These are phyloP conservation scores for Pocillopora meandrina DNA, from an alignment of 92 coral and sea anemone species.

Conservation along the genomic window DNA sequence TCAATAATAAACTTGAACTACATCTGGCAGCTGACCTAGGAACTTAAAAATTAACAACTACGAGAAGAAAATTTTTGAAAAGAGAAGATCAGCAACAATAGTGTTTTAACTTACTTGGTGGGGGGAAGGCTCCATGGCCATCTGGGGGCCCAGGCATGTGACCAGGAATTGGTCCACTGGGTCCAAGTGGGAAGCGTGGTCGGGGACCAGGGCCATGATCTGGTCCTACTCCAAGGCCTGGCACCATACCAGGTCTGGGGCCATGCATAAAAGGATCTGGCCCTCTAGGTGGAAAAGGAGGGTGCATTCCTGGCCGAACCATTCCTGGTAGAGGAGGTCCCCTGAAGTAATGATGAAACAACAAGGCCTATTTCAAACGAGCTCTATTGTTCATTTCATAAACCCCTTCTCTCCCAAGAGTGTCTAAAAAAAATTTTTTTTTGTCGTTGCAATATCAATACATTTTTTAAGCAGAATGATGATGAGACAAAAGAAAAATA, in stretches of 20 bases:
- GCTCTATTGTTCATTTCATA: no score
- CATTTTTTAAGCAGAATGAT: no score
- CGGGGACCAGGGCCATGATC: constrained; percentile 55
- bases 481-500: no score
- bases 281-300: constrained; percentile 36
- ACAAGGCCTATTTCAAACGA: neutral
- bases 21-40: no score
- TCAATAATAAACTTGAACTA: no score
- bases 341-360: constrained; percentile 7
- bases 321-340: constrained; percentile 39
- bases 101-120: constrained; percentile 45
- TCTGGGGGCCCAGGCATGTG: constrained; percentile 69
- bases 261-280: constrained; percentile 57
- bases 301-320: constrained; percentile 45
- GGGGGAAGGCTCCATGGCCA: constrained; percentile 30
- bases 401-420: no score
- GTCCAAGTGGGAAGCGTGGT: constrained; percentile 44
- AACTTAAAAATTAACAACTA: neutral
- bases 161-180: constrained; percentile 53
- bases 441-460: no score
- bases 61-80: neutral
- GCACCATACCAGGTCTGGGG: constrained; percentile 67
- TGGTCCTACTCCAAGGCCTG: constrained; percentile 46
- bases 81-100: neutral
- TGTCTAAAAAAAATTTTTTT: no score